A percentile compares a stretch with the other conserved stretches of the same genome.
Evolutionary conservation across 2,797 vertebrate genomes (phyloP).

Genomic region (Poliocrania exsul): DNA sequence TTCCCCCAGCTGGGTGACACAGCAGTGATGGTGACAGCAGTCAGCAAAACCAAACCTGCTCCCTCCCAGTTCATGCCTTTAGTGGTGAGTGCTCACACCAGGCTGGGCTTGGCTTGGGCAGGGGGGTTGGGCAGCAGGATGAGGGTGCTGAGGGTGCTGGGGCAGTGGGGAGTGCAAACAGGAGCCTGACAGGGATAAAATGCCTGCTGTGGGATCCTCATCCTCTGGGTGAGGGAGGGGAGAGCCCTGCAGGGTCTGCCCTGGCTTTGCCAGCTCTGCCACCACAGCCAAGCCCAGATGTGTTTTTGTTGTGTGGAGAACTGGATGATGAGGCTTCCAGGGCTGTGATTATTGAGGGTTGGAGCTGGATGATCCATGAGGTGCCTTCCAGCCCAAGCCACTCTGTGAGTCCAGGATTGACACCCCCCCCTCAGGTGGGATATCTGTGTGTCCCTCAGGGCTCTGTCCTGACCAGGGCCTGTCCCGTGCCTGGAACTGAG

Average conservation of each 20-base stretch:
- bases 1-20: slow-evolving; percentile 89
- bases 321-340: not conserved
- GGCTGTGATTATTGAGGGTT: not conserved
- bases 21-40: slow-evolving; percentile 96
- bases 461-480: not conserved
- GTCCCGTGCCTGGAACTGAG: fast-evolving
- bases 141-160: not conserved
- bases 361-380: not conserved
- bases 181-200: not conserved
- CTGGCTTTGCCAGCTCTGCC: not conserved
- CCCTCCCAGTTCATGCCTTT: slow-evolving; percentile 93
- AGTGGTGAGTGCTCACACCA: slow-evolving; percentile 84
- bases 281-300: fast-evolving
- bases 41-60: slow-evolving; percentile 94
- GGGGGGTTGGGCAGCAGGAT: not conserved
- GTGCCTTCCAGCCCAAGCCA: not conserved
- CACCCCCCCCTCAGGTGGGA: not conserved
- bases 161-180: not conserved
- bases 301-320: not conserved
- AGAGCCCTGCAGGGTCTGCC: not conserved
- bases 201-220: not conserved
- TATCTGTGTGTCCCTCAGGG: not conserved
- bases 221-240: not conserved
- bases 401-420: not conserved
- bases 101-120: not conserved